These are phyloP conservation scores for Rhineura floridana DNA, from an alignment of 2,113 vertebrate species.

Conservation along the genomic window DNA sequence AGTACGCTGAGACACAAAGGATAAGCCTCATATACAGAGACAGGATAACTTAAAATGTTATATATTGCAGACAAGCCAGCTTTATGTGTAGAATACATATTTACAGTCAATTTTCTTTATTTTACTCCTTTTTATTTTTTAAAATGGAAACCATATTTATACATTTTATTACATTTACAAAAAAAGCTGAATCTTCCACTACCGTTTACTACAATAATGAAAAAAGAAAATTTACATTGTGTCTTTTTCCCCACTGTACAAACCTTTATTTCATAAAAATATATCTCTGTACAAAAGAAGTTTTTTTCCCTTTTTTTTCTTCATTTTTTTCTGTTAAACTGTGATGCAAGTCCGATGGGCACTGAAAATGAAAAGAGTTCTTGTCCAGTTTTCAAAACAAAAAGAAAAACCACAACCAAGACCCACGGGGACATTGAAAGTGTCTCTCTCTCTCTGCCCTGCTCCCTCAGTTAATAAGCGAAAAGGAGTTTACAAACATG, in stretches of 20 bases:
- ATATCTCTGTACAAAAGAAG: constrained; percentile 99
- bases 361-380: constrained; percentile 52
- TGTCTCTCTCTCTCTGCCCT: not conserved
- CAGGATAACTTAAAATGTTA: constrained; percentile 97
- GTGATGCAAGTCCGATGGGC: constrained; percentile 62
- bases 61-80: constrained; percentile 97
- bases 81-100: constrained; percentile 93
- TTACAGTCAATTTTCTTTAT: constrained; percentile 82
- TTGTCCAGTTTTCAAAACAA: constrained; percentile 57
- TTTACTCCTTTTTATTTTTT: not conserved
- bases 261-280: constrained; percentile 99
- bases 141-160: constrained; percentile 95
- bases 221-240: constrained; percentile 94
- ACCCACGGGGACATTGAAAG: constrained; percentile 6
- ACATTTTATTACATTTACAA: constrained; percentile 98
- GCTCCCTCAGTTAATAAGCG: constrained; percentile 11
- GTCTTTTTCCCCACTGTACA: constrained; percentile 93
- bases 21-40: constrained; percentile 99
- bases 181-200: constrained; percentile 84
- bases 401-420: no score
- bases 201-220: constrained; percentile 96
- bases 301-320: constrained; percentile 62
- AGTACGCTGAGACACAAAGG: constrained; percentile 93
- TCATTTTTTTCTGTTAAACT: constrained; percentile 30
- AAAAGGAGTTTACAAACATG: not conserved